A percentile compares a stretch with the other conserved stretches of the same genome.
These are phyloP conservation scores for Malacoctenus gilli DNA, from an alignment of 2,797 vertebrate species.

Conservation along the genomic window DNA sequence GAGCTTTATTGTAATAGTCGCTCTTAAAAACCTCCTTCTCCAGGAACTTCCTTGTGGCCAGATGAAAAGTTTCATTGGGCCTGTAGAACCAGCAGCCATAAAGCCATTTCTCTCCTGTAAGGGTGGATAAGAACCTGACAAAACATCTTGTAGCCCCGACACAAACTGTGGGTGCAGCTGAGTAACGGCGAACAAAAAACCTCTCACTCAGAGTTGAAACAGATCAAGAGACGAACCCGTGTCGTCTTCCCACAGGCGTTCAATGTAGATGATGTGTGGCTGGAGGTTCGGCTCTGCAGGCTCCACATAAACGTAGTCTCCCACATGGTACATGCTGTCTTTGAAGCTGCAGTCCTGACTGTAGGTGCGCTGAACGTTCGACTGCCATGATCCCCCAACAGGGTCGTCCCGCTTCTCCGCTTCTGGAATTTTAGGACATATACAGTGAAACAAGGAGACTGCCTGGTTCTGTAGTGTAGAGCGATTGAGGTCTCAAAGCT, in stretches of 20 bases:
- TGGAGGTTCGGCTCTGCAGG: constrained; percentile 92
- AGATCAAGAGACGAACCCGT: constrained; percentile 88
- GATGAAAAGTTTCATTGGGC: constrained; percentile 97
- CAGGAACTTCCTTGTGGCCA: constrained; percentile 97
- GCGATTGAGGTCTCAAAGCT: too few species aligned
- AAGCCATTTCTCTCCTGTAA: constrained; percentile 94
- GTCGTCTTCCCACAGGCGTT: constrained; percentile 96
- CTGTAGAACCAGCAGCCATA: constrained; percentile 99
- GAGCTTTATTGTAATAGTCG: constrained; percentile 98
- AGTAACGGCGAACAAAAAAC: neutral
- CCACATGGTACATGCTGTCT: constrained; percentile 97
- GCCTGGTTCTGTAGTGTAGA: neutral
- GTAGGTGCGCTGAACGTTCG: constrained; percentile 91
- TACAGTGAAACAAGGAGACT: constrained; percentile 14
- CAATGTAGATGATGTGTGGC: constrained; percentile 97
- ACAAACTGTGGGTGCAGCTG: too few species aligned
- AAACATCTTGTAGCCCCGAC: too few species aligned
- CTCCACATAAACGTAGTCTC: constrained; percentile 97
- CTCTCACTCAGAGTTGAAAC: too few species aligned
- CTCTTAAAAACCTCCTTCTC: constrained; percentile 99
- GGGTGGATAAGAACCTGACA: neutral
- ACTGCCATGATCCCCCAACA: constrained; percentile 86
- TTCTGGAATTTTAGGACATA: constrained; percentile 77
- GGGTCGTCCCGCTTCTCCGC: constrained; percentile 96
- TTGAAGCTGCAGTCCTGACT: constrained; percentile 99